phyloP scores from a whole-genome alignment of 2,797 vertebrate species.

The Phalanger gymnotis region DNA sequence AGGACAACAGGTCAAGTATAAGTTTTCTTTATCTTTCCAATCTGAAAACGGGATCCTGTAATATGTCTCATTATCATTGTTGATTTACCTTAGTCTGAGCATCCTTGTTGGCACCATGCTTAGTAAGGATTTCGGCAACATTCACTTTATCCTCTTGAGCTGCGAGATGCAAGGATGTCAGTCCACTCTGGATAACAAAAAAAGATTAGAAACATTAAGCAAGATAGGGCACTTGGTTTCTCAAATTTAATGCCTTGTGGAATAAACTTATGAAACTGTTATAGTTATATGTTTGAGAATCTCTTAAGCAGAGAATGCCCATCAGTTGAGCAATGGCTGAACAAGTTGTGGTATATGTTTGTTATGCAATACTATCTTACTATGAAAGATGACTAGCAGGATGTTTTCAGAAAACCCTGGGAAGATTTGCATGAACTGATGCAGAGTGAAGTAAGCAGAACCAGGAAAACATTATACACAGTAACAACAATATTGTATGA shows the following conservation, averaged over 20 bases:
- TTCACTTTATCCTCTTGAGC: constrained; percentile 97
- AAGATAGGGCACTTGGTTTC: background rate
- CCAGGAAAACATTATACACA: no score
- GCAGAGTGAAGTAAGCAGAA: no score
- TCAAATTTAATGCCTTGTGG: background rate
- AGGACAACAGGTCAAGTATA: background rate
- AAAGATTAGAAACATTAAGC: constrained; percentile 7
- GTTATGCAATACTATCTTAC: no score
- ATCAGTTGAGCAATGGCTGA: no score
- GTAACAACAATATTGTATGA: no score
- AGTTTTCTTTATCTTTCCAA: background rate
- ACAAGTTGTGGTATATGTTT: no score
- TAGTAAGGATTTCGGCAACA: constrained; percentile 92
- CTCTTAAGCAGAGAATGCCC: background rate
- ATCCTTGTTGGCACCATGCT: constrained; percentile 90
- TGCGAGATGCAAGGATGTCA: constrained; percentile 95
- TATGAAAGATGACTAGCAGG: no score
- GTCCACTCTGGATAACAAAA: constrained; percentile 88
- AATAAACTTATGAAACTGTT: background rate
- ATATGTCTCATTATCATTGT: background rate
- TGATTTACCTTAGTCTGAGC: constrained; percentile 95
- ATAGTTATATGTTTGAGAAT: background rate
- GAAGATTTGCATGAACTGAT: no score
- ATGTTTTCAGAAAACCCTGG: no score
- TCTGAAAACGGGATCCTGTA: background rate